These are phyloP conservation scores for Drosophila neoperkinsi DNA, from an alignment of 2,888 invertebrate genomes.

Conservation along the genomic window DNA sequence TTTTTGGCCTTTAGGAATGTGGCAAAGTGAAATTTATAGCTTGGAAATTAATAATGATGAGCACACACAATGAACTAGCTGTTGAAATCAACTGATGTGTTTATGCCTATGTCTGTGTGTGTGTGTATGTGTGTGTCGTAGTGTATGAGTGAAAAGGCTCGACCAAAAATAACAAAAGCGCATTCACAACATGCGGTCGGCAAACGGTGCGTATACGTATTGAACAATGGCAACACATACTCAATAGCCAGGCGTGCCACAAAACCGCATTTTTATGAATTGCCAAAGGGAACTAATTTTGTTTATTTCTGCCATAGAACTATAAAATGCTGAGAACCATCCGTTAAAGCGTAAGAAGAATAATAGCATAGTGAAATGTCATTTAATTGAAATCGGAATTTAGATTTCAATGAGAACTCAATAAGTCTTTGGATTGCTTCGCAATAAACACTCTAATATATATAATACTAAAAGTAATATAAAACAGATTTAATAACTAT, in stretches of 20 bases:
- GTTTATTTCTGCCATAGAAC: neutral
- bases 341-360: neutral
- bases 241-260: slow-evolving; percentile 17
- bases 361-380: neutral
- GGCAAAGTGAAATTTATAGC: slow-evolving; percentile 79
- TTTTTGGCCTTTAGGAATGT: slow-evolving; percentile 72
- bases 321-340: neutral
- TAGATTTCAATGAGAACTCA: neutral
- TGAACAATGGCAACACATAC: slow-evolving; percentile 23
- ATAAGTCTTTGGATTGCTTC: neutral
- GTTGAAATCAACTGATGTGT: slow-evolving; percentile 57
- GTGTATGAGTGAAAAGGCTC: slow-evolving; percentile 27
- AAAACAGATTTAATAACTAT: neutral
- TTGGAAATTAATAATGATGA: slow-evolving; percentile 79
- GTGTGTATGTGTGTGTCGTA: slow-evolving; percentile 4
- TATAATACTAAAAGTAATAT: neutral
- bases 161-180: slow-evolving; percentile 57
- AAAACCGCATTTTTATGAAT: slow-evolving; percentile 35
- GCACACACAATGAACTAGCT: slow-evolving; percentile 70
- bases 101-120: slow-evolving; percentile 13
- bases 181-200: slow-evolving; percentile 37
- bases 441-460: neutral
- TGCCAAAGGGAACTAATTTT: slow-evolving; percentile 27
- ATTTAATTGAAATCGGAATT: neutral
- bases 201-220: slow-evolving; percentile 53